These are phyloP conservation scores for Passerina amoena DNA, from an alignment of 2,113 vertebrate genomes.

Conservation along the genomic window DNA sequence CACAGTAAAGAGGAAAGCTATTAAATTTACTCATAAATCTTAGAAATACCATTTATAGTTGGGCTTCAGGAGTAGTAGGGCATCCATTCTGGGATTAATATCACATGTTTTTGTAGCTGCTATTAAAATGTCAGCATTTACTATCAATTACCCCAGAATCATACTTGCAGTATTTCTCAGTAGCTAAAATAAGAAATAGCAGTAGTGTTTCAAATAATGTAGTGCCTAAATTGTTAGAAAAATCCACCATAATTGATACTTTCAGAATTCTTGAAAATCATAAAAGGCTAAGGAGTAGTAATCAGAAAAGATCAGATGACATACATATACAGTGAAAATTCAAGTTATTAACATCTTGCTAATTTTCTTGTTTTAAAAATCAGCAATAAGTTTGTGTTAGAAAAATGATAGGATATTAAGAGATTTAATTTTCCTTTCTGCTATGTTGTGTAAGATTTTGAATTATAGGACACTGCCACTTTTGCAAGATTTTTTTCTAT, in stretches of 20 bases:
- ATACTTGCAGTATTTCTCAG: neutral
- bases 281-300: neutral
- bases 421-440: neutral
- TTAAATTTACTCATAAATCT: neutral
- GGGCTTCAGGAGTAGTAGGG: neutral
- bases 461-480: neutral
- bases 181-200: neutral
- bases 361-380: neutral
- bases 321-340: neutral
- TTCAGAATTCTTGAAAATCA: neutral
- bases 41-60: neutral
- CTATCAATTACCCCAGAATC: neutral
- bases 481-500: neutral
- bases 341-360: neutral
- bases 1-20: neutral
- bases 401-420: neutral
- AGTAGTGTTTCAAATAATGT: neutral
- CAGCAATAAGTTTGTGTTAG: neutral
- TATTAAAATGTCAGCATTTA: neutral
- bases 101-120: neutral
- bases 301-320: neutral
- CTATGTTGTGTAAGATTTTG: neutral
- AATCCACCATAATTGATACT: neutral
- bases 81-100: neutral
- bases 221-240: neutral